These are phyloP conservation scores for Patagioenas fasciata DNA, from an alignment of 2,113 vertebrate species.

Conservation along the genomic window DNA sequence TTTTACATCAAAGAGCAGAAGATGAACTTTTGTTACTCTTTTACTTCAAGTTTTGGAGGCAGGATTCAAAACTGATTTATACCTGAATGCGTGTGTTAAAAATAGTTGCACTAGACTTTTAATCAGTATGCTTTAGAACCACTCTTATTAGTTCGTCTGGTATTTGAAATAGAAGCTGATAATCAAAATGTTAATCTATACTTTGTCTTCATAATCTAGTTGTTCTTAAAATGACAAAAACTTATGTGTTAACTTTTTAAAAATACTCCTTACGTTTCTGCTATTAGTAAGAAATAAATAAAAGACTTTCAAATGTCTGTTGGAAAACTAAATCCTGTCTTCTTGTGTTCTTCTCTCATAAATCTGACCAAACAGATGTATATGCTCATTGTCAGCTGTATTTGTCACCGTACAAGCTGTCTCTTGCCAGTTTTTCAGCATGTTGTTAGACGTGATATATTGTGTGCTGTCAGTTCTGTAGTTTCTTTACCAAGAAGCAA, in stretches of 20 bases:
- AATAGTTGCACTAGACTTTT: constrained; percentile 56
- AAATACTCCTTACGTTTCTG: not conserved
- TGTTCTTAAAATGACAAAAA: constrained; percentile 38
- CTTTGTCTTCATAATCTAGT: constrained; percentile 45
- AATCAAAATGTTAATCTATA: constrained; percentile 68
- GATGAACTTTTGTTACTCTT: not conserved
- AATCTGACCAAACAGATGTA: constrained; percentile 73
- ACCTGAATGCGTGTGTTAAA: constrained; percentile 51
- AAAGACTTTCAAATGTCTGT: constrained; percentile 20
- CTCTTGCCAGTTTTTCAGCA: constrained; percentile 72
- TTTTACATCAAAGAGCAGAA: not conserved
- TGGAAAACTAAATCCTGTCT: not conserved
- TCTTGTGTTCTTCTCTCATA: constrained; percentile 72
- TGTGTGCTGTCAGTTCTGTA: constrained; percentile 67
- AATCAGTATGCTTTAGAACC: constrained; percentile 68
- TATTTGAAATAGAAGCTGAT: constrained; percentile 56
- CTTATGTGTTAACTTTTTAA: not conserved
- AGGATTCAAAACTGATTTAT: constrained; percentile 48
- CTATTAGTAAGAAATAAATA: constrained; percentile 15
- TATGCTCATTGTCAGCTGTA: constrained; percentile 72
- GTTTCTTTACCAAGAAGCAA: constrained; percentile 70
- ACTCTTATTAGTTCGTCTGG: constrained; percentile 66
- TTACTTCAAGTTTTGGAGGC: not conserved
- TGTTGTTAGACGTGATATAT: constrained; percentile 79
- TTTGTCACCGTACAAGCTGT: constrained; percentile 73